Evolutionary conservation across 2,888 invertebrate genomes (phyloP), one percentile per base, ranked within the genome.

Genomic region (Cheilosia vernalis): DNA sequence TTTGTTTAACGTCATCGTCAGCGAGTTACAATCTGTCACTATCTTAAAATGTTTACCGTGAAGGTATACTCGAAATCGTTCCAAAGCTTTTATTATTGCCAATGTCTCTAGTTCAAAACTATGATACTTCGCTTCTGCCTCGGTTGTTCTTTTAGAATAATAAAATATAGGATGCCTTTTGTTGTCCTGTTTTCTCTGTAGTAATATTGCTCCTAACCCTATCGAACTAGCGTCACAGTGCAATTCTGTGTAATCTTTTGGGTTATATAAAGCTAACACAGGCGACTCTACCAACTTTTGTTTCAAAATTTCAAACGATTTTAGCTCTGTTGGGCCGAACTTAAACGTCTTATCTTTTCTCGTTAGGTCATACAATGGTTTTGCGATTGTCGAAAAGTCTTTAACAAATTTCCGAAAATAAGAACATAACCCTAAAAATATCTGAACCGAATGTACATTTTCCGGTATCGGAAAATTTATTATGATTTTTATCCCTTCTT

Each of bases 261-360:
- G 89, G 7, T 72, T 63, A 85, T 49, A 90, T 3, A 91, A 70
- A 5, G 88, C 83, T 27, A 91, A 77, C 21, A 89, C 77, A 21
- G 87, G 88, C 27, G 72, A 40, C 10, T 33, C 40, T 6, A 66
- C 2, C 33, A 81, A 42, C 44, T 58, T 58, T 19, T n/a, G 7
- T 33, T 81, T 86, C 33, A 77, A 6, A 10, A 51, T 13, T 24
- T 51, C 51, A 24, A 51, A 56, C 1, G n/a, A 30, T 33, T 56
- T 2, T 10, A 21, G 24, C 51, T 53, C 51, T 27, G 10, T 21
- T 10, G 21, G 15, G 9, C 51, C 51, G 24, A 53, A 53, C 3
- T 7, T 13, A 24, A 53, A 53, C 2, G n/a, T 47, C 19, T 4
- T 17, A 4, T 47, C 4, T 47, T 47, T 17, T 47, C 6, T 47